These are phyloP conservation scores for Dreissena rostriformis DNA, from an alignment of 1,140 invertebrate species.

Conservation along the genomic window DNA sequence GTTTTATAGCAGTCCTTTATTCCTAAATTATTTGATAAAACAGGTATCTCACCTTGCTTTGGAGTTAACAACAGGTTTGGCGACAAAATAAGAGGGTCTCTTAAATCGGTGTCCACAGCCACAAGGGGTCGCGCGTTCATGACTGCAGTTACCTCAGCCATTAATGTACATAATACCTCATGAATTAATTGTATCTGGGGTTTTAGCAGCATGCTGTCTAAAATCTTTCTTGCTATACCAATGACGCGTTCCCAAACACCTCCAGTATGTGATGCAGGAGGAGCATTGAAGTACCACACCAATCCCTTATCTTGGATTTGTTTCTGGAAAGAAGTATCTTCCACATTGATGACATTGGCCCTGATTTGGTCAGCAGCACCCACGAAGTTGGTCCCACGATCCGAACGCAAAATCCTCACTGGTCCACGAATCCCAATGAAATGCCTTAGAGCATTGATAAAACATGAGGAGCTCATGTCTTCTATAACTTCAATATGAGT, in stretches of 20 bases:
- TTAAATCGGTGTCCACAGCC: constrained; percentile 54
- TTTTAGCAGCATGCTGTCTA: too few species aligned
- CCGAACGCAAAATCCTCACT: neutral
- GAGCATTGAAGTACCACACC: constrained; percentile 52
- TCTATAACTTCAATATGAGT: constrained; percentile 30
- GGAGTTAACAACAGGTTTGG: constrained; percentile 48
- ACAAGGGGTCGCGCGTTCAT: constrained; percentile 63
- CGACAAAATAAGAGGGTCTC: constrained; percentile 43
- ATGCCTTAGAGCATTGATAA: constrained; percentile 25
- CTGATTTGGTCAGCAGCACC: constrained; percentile 5
- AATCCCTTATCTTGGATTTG: constrained; percentile 1
- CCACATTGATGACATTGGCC: constrained; percentile 30
- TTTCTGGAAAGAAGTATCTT: constrained; percentile 18
- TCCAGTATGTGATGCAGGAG: constrained; percentile 53
- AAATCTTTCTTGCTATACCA: constrained; percentile 42
- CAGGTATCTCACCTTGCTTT: constrained; percentile 6
- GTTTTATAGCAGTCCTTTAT: constrained; percentile 20
- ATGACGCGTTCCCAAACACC: constrained; percentile 64
- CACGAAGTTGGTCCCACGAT: constrained; percentile 24
- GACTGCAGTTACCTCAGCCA: constrained; percentile 59
- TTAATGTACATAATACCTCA: constrained; percentile 62
- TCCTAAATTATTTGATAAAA: neutral
- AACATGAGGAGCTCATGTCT: constrained; percentile 5
- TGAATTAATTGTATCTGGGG: constrained; percentile 50
- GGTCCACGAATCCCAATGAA: constrained; percentile 10